Base-by-base conservation (phyloP, 2,888 invertebrate species). In the Hymenopus coronatus region DNA sequence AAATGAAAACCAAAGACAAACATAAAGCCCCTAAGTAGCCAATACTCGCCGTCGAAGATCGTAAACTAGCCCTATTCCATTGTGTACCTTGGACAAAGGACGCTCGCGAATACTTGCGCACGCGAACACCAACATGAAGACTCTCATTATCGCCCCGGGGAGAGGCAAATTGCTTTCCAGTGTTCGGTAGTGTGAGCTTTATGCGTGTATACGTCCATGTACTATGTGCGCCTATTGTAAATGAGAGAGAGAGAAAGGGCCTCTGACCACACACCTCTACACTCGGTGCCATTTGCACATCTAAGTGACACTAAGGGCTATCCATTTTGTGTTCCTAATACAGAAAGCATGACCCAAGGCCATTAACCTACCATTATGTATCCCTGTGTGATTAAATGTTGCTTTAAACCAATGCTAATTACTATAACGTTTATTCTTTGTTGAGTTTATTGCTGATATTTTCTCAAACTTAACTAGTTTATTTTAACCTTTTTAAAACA, bases 111-210 rank as follows among this genome's bases (percentile, higher is more conserved):
- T 70, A 70, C 54, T 70, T 20, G 54, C 54, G 54, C 54, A 70
- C 54, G 54, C 54, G 54, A 70, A 70, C 54, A 25, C 54, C 54
- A 70, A 70, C 54, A 70, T 25, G 54, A 70, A 70, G 54, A 70
- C 84, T 27, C 20, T 9, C 85, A 54, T 85, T 46, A 85, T 46
- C 85, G 54, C 40, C 85, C 85, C 54, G 85, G 15, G 85, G 54
- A n/a, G 46, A 85, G 85, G 54, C 85, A 85, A 46, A 85, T 85
- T 85, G 85, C 46, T 28, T 85, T 54, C 40, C 46, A 85, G 54
- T 85, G 46, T 85, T 25, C n/a, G 33, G 27, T 40, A 33, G 85
- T 70, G 54, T 70, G 54, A 25, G 54, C 54, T 25, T 70, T 70
- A 70, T 70, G 54, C 54, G 25, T 70, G 25, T 25, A 70, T 70